Conservation (phyloP, 2,888 invertebrate genomes). For the Hedya salicella region DNA sequence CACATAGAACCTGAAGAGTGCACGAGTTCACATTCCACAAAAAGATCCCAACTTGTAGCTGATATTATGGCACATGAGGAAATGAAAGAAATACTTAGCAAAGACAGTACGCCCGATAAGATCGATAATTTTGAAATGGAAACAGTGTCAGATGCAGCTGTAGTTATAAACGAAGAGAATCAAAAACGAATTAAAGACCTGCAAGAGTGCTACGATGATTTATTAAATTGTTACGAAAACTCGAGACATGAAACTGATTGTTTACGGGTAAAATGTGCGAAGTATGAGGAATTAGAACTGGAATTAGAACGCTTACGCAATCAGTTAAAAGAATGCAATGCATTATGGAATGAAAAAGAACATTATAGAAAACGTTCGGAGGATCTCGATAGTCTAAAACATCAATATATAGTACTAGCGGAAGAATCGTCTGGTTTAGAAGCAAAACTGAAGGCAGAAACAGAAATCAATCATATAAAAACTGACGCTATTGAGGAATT, state of each 20-base stretch:
- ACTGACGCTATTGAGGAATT: slow-evolving; percentile 65
- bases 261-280: slow-evolving; percentile 61
- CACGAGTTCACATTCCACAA: slow-evolving; percentile 54
- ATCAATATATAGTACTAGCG: slow-evolving; percentile 68
- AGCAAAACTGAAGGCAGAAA: slow-evolving; percentile 70
- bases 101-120: slow-evolving; percentile 55
- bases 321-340: slow-evolving; percentile 70
- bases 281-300: slow-evolving; percentile 68
- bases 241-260: slow-evolving; percentile 70
- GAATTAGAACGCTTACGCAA: slow-evolving; percentile 64
- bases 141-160: slow-evolving; percentile 55
- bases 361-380: slow-evolving; percentile 70
- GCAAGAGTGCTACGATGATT: slow-evolving; percentile 72
- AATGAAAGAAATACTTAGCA: slow-evolving; percentile 74
- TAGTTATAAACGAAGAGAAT: slow-evolving; percentile 68
- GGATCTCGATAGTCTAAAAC: slow-evolving; percentile 71
- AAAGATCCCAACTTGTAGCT: slow-evolving; percentile 74
- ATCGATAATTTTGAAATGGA: slow-evolving; percentile 54
- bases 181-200: slow-evolving; percentile 69
- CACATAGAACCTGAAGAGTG: slow-evolving; percentile 62
- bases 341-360: slow-evolving; percentile 76
- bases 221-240: slow-evolving; percentile 70
- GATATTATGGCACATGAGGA: slow-evolving; percentile 77
- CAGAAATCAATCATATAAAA: slow-evolving; percentile 73
- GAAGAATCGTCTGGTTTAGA: slow-evolving; percentile 75